Evolutionary conservation across 2,888 invertebrate genomes (phyloP).

Genomic region (Melanargia galathea): DNA sequence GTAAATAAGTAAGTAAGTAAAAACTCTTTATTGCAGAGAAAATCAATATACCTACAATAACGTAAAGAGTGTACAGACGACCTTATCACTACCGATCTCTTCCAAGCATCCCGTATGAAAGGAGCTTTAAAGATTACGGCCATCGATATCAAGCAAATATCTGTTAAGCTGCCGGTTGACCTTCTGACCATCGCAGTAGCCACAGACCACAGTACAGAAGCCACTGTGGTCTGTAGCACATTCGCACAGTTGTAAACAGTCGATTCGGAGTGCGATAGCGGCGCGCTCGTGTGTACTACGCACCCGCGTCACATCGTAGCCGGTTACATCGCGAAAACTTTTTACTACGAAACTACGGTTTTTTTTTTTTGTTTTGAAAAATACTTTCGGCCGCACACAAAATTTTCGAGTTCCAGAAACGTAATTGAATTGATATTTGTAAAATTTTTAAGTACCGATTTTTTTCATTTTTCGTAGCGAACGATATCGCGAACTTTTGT

Average conservation of each 20-base stretch:
- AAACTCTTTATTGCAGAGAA: no score
- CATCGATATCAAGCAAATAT: constrained; percentile 1
- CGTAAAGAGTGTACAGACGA: no score
- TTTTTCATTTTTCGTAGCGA: not conserved
- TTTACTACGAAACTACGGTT: not conserved
- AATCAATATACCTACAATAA: no score
- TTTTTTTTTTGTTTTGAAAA: not conserved
- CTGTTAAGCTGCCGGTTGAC: not conserved
- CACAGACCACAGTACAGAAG: not conserved
- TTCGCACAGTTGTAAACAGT: constrained; percentile 3
- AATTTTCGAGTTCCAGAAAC: not conserved
- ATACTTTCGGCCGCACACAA: not conserved
- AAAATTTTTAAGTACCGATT: not conserved
- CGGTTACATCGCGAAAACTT: not conserved
- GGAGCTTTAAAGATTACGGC: no score
- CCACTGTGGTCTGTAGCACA: not conserved
- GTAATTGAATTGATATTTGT: not conserved
- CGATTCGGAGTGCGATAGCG: constrained; percentile 4
- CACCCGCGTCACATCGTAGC: not conserved
- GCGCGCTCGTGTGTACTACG: not conserved
- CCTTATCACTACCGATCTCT: no score
- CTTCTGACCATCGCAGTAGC: not conserved
- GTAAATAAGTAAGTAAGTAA: no score
- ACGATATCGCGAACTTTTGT: not conserved
- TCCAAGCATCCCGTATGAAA: no score